Evolutionary conservation across 2,888 invertebrate genomes (phyloP).

Genomic region (Lordiphosa fenestrarum): DNA sequence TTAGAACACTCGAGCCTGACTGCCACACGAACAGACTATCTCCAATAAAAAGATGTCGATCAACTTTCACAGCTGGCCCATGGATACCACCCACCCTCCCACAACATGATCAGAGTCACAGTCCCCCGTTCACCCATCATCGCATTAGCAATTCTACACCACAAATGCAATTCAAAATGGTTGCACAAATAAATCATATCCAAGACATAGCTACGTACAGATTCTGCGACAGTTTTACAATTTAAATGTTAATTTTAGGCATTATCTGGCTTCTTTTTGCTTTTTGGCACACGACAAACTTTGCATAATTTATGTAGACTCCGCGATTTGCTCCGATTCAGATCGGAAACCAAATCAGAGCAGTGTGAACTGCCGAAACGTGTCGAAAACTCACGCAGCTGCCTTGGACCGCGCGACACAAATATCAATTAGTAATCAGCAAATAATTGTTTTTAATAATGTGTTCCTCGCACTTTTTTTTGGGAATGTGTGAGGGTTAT

Average conservation of each 20-base stretch:
- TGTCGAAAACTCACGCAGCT: conserved; percentile 14
- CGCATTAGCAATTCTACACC: conserved; percentile 62
- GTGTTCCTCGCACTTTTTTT: conserved; percentile 50
- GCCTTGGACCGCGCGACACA: conserved; percentile 26
- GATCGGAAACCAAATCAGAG: conserved; percentile 54
- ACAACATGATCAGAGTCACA: conserved; percentile 1
- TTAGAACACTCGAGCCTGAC: too few relatives aligned
- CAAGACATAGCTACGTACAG: conserved; percentile 10
- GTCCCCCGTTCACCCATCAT: conserved; percentile 7
- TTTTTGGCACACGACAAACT: conserved; percentile 71
- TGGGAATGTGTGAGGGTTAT: conserved; percentile 13
- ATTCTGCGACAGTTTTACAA: conserved; percentile 60
- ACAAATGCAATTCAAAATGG: conserved; percentile 46
- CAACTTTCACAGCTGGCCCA: too few relatives aligned
- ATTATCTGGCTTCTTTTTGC: conserved; percentile 16
- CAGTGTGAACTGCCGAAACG: conserved; percentile 37
- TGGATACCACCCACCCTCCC: background rate
- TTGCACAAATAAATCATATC: conserved; percentile 55
- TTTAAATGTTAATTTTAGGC: conserved; percentile 61
- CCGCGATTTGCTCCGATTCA: conserved; percentile 16
- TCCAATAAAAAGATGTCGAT: too few relatives aligned
- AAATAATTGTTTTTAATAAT: conserved; percentile 49
- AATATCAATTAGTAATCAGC: conserved; percentile 56
- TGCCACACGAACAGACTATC: too few relatives aligned
- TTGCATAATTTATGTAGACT: conserved; percentile 53